Evolutionary conservation across 2,888 invertebrate species (phyloP).

Genomic region (Opisthograptis luteolata): DNA sequence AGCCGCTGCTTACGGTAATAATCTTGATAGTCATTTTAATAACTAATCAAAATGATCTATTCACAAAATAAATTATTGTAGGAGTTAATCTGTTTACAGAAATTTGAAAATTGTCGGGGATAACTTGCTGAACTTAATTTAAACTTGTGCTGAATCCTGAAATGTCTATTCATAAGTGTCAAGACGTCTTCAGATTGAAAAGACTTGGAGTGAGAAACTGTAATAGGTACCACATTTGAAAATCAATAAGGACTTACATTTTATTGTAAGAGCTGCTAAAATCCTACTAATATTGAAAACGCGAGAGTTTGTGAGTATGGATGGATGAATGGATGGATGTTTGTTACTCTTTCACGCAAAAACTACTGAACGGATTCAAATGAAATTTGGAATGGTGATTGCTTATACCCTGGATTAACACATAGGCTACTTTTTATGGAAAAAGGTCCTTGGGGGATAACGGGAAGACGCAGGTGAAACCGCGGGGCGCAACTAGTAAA

Average conservation of each 20-base stretch:
- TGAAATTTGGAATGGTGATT: too few relatives aligned
- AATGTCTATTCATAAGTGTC: slow-evolving; percentile 25
- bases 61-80: slow-evolving; percentile 2
- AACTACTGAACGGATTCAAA: too few relatives aligned
- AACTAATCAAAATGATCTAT: slow-evolving; percentile 2
- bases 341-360: too few relatives aligned
- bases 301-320: too few relatives aligned
- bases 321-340: too few relatives aligned
- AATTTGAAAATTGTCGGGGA: slow-evolving; percentile 21
- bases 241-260: neutral
- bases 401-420: too few relatives aligned
- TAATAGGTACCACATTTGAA: neutral
- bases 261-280: neutral
- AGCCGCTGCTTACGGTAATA: slow-evolving; percentile 10
- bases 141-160: slow-evolving; percentile 28
- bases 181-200: slow-evolving; percentile 11
- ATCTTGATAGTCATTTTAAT: slow-evolving; percentile 7
- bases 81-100: slow-evolving; percentile 5
- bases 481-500: too few relatives aligned
- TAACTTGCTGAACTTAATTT: slow-evolving; percentile 26
- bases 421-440: too few relatives aligned
- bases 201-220: neutral
- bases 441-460: too few relatives aligned
- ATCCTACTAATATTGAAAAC: neutral
- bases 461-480: too few relatives aligned